Percentiles rank a stretch among this genome's conserved stretches.
Conservation (phyloP, 2,888 invertebrate species). For the Tinea trinotella region DNA sequence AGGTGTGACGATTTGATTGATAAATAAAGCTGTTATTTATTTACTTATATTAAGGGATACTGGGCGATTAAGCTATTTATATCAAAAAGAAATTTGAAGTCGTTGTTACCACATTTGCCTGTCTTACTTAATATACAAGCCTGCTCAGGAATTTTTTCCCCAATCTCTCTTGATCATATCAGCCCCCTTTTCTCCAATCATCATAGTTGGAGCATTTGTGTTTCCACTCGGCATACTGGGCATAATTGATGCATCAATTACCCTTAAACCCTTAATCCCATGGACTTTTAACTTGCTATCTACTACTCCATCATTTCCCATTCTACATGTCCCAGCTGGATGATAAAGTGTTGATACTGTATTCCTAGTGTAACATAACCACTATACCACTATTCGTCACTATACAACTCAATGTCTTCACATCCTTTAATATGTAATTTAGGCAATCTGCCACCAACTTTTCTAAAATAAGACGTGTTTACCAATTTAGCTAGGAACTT, state of each 20-base stretch:
- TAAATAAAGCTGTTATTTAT: too few species aligned
- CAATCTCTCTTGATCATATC: slow-evolving; percentile 32
- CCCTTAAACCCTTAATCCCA: slow-evolving; percentile 54
- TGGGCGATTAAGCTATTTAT: too few species aligned
- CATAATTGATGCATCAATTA: slow-evolving; percentile 48
- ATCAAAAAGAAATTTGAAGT: too few species aligned
- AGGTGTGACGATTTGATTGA: too few species aligned
- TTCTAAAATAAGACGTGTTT: slow-evolving; percentile 39
- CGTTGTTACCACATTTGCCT: too few species aligned
- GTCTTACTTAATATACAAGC: too few species aligned
- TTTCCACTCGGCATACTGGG: slow-evolving; percentile 55
- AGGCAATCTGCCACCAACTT: slow-evolving; percentile 31
- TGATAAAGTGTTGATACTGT: slow-evolving; percentile 68
- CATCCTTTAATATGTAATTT: slow-evolving; percentile 32
- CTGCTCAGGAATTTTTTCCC: background rate
- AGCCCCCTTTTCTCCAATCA: slow-evolving; percentile 47
- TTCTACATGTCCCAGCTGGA: slow-evolving; percentile 75
- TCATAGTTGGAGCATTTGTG: slow-evolving; percentile 54
- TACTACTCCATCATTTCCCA: slow-evolving; percentile 70
- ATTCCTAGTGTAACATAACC: slow-evolving; percentile 59
- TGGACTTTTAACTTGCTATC: slow-evolving; percentile 49
- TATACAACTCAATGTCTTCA: slow-evolving; percentile 28
- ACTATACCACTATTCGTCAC: slow-evolving; percentile 61
- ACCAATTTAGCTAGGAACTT: slow-evolving; percentile 35
- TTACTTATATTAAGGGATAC: too few species aligned